Conservation (phyloP, 2,797 vertebrate species). For the Pipistrellus nathusii region DNA sequence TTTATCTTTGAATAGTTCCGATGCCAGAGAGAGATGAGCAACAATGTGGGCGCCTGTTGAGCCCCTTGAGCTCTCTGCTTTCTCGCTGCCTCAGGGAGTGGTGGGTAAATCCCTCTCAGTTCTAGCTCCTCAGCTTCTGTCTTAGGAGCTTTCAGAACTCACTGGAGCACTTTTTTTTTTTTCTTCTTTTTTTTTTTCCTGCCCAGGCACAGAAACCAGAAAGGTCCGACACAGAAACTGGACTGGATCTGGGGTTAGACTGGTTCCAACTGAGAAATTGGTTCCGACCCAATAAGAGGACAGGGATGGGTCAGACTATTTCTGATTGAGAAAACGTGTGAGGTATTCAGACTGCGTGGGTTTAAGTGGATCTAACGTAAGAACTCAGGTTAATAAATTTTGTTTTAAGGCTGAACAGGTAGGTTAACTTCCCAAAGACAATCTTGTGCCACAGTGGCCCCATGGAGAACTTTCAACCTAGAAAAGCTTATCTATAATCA, state of each 20-base stretch:
- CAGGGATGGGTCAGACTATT: fast-evolving
- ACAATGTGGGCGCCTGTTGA: fast-evolving
- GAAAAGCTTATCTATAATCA: not conserved
- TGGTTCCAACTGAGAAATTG: not conserved
- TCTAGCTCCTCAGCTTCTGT: not conserved
- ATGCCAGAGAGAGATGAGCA: not conserved
- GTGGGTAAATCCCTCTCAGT: not conserved
- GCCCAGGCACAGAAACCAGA: not conserved
- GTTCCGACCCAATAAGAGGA: fast-evolving
- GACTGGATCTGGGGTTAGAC: too few species aligned
- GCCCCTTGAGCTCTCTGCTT: not conserved
- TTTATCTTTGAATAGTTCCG: not conserved
- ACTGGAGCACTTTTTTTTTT: not conserved
- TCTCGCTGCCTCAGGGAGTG: not conserved
- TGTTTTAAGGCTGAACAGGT: not conserved
- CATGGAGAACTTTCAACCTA: not conserved
- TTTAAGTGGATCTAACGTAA: not conserved
- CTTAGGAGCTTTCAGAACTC: not conserved
- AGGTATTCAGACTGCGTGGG: fast-evolving
- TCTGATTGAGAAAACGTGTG: not conserved
- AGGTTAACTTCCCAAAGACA: not conserved
- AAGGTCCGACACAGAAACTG: not conserved
- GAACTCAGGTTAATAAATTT: not conserved
- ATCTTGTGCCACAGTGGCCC: not conserved
- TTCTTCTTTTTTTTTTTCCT: not conserved